Evolutionary conservation across 2,888 invertebrate genomes (phyloP).

Genomic region (Hemithea aestivaria): DNA sequence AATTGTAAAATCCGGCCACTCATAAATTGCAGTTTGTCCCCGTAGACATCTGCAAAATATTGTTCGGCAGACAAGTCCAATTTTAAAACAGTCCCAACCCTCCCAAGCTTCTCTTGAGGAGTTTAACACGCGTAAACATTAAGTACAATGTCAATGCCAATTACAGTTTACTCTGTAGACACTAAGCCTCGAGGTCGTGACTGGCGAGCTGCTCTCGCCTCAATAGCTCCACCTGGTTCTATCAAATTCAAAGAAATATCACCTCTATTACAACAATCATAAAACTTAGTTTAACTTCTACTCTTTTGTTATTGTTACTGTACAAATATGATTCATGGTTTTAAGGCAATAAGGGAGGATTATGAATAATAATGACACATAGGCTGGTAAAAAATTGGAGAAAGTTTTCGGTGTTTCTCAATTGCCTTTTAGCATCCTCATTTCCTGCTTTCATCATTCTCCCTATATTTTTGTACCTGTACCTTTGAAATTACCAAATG

Average conservation of each 20-base stretch:
- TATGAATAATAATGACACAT: conserved; percentile 5
- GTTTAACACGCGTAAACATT: conserved; percentile 34
- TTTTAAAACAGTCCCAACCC: too few species aligned
- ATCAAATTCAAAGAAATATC: conserved; percentile 18
- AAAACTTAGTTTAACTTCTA: conserved; percentile 12
- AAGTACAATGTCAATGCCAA: conserved; percentile 53
- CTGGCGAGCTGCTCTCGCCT: conserved; percentile 25
- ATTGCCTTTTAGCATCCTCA: too few species aligned
- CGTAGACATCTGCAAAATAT: too few species aligned
- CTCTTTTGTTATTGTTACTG: conserved; percentile 4
- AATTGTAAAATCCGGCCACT: too few species aligned
- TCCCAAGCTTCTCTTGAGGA: too few species aligned
- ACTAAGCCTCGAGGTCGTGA: conserved; percentile 42
- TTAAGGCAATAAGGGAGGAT: conserved; percentile 24
- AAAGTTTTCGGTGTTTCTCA: too few species aligned
- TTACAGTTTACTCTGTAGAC: conserved; percentile 38
- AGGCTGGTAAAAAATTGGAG: too few species aligned
- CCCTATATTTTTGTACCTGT: too few species aligned
- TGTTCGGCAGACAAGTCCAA: too few species aligned
- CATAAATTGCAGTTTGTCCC: too few species aligned
- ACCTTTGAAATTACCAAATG: too few species aligned
- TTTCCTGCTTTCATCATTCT: too few species aligned
- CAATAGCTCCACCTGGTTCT: conserved; percentile 28
- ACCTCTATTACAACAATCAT: conserved; percentile 9
- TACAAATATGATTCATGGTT: conserved; percentile 24